phyloP scores from a whole-genome alignment of 2,888 invertebrate genomes.

The Drosophila nr. fundita region DNA sequence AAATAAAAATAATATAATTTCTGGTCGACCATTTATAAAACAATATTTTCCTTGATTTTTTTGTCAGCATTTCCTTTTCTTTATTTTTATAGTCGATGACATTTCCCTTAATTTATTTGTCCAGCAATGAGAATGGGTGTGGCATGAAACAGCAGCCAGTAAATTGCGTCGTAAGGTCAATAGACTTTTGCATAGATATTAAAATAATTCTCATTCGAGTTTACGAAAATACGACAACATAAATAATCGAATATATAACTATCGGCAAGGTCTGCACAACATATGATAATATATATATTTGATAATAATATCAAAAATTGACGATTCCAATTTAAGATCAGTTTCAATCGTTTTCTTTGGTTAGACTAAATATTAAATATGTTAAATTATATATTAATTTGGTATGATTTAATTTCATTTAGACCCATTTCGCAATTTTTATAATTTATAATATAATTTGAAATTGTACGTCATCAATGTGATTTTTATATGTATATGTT shows the following conservation, averaged over 20 bases:
- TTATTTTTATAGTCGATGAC: slow-evolving; percentile 9
- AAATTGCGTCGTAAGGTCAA: slow-evolving; percentile 2
- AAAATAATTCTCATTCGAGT: neutral
- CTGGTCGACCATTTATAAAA: slow-evolving; percentile 18
- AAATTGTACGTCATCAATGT: neutral
- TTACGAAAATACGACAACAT: neutral
- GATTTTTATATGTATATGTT: neutral
- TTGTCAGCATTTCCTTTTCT: slow-evolving; percentile 1
- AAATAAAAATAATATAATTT: slow-evolving; percentile 32
- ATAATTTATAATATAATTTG: neutral
- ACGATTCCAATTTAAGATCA: neutral
- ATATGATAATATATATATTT: too few relatives aligned
- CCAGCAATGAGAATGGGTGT: neutral
- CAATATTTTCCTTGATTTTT: slow-evolving; percentile 40
- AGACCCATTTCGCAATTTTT: neutral
- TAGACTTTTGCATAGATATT: neutral
- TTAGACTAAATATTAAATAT: neutral
- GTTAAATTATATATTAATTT: neutral
- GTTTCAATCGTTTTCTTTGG: neutral
- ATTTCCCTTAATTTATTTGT: slow-evolving; percentile 43
- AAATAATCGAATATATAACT: neutral
- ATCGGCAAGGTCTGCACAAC: neutral
- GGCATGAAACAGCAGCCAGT: slow-evolving; percentile 10
- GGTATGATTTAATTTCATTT: neutral
- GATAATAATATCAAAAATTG: neutral